phyloP scores from a whole-genome alignment of 2,113 vertebrate species.

The Coregonus clupeaformis region DNA sequence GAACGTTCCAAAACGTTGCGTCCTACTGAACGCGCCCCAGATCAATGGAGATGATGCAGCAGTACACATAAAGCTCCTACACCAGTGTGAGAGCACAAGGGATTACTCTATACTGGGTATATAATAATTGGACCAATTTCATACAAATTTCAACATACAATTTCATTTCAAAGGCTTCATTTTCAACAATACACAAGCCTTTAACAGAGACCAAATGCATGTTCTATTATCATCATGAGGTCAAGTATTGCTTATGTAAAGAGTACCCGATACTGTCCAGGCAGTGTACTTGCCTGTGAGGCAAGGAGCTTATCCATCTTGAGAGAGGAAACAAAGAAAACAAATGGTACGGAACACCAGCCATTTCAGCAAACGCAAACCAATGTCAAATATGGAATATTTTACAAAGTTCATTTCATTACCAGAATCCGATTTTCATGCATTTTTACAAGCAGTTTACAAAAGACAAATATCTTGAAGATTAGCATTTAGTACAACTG shows the following conservation, averaged over 20 bases:
- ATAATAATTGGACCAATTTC: constrained; percentile 7
- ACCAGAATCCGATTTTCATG: background rate
- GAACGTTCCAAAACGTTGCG: too few species aligned
- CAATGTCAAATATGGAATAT: background rate
- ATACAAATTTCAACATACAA: background rate
- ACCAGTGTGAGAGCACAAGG: background rate
- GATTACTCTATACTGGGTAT: background rate
- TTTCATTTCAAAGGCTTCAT: background rate
- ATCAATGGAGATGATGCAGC: background rate
- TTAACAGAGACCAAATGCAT: constrained; percentile 11
- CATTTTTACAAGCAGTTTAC: constrained; percentile 4
- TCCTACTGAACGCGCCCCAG: too few species aligned
- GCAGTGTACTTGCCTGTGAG: background rate
- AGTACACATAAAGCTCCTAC: background rate
- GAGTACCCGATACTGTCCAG: constrained; percentile 21
- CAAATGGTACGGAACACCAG: background rate
- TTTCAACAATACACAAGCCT: background rate
- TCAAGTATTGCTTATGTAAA: constrained; percentile 31
- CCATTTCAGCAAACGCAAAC: background rate
- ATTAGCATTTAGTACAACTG: background rate
- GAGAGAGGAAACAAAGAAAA: background rate
- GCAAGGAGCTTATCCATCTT: background rate
- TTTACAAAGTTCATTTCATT: background rate
- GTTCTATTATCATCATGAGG: constrained; percentile 1
- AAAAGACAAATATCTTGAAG: constrained; percentile 2